Percentiles rank a stretch among this genome's conserved stretches.
Evolutionary conservation across 2,888 invertebrate species (phyloP).

Genomic region (Protonemura montana): DNA sequence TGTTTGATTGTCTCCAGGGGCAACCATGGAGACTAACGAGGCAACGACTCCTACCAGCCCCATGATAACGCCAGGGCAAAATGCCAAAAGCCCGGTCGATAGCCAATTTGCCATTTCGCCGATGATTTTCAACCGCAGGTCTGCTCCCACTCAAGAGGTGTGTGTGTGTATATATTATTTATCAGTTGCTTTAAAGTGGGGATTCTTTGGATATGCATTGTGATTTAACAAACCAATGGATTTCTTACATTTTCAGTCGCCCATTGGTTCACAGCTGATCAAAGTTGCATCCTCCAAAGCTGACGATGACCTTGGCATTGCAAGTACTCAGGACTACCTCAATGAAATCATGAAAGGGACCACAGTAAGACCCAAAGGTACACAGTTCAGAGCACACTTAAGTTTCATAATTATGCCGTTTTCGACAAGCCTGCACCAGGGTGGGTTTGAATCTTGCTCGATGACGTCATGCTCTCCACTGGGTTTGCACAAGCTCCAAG

Average conservation of each 20-base stretch:
- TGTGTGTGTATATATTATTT: no score
- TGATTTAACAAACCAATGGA: neutral
- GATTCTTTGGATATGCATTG: no score
- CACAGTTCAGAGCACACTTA: no score
- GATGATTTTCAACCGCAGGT: constrained; percentile 13
- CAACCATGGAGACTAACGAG: neutral
- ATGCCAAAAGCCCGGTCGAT: neutral
- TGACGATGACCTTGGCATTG: neutral
- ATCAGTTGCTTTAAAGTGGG: no score
- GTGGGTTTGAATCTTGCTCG: no score
- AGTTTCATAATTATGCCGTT: neutral
- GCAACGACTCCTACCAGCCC: neutral
- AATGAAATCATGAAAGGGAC: constrained; percentile 24
- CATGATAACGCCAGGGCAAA: neutral
- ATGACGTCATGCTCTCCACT: no score
- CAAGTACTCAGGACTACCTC: constrained; percentile 42
- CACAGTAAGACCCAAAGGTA: constrained; percentile 23
- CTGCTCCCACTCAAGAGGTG: neutral
- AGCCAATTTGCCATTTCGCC: neutral
- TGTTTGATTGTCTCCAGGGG: neutral
- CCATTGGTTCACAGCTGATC: neutral
- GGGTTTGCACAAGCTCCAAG: no score
- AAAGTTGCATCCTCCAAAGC: neutral
- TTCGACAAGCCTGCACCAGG: no score
- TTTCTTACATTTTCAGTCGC: constrained; percentile 19